phyloP scores from a whole-genome alignment of 2,888 invertebrate genomes.

The Rhaphigaster nebulosa region DNA sequence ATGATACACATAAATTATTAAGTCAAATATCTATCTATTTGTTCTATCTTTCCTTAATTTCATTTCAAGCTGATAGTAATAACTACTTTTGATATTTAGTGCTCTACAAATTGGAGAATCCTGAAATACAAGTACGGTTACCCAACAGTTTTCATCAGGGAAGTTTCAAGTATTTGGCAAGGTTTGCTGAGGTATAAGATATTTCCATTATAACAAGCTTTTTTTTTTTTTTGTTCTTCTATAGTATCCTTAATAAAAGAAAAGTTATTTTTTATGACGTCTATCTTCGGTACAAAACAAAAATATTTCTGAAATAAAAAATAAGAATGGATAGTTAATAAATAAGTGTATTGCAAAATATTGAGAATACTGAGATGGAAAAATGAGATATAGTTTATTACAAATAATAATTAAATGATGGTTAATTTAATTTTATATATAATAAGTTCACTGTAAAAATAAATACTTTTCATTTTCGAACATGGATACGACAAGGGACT shows the following conservation, averaged over 20 bases:
- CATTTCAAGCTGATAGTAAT: neutral
- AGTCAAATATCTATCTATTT: too few relatives aligned
- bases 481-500: too few relatives aligned
- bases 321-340: too few relatives aligned
- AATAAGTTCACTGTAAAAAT: too few relatives aligned
- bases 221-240: neutral
- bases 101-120: constrained; percentile 33
- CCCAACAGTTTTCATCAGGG: constrained; percentile 1
- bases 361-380: too few relatives aligned
- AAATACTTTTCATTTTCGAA: too few relatives aligned
- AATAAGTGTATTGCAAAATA: too few relatives aligned
- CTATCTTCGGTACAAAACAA: neutral
- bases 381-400: too few relatives aligned
- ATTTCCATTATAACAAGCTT: neutral
- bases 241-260: neutral
- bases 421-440: too few relatives aligned
- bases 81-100: neutral
- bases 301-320: neutral
- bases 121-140: neutral
- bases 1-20: too few relatives aligned
- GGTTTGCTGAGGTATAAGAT: neutral
- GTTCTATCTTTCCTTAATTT: neutral
- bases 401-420: too few relatives aligned
- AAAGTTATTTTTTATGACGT: neutral
- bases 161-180: neutral